Evolutionary conservation across 2,113 vertebrate genomes (phyloP).

Genomic region (Pterophyllum scalare): DNA sequence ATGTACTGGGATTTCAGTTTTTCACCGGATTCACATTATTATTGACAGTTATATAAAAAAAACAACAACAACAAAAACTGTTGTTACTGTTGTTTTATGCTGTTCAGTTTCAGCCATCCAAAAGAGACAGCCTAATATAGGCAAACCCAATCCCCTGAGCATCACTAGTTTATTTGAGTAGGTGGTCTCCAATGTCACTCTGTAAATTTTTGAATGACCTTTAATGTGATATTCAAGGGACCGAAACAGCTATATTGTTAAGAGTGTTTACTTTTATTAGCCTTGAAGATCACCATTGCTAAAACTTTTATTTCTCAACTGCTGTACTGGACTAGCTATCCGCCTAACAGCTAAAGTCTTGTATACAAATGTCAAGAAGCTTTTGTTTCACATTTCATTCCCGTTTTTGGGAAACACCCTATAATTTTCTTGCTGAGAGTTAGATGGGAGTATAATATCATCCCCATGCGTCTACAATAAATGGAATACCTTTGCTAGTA

Average conservation of each 20-base stretch:
- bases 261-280: slow-evolving; percentile 12
- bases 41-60: slow-evolving; percentile 22
- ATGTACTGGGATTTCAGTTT: slow-evolving; percentile 17
- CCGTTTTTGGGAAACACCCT: neutral
- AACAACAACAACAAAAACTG: slow-evolving; percentile 2
- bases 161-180: slow-evolving; percentile 29
- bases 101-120: slow-evolving; percentile 38
- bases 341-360: neutral
- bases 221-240: slow-evolving; percentile 22
- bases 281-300: slow-evolving; percentile 26
- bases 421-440: neutral
- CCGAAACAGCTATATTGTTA: neutral
- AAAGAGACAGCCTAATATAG: neutral
- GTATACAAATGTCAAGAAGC: neutral
- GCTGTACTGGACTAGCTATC: neutral
- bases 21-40: slow-evolving; percentile 33
- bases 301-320: slow-evolving; percentile 2
- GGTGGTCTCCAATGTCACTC: slow-evolving; percentile 17
- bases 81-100: slow-evolving; percentile 26
- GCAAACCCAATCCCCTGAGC: slow-evolving; percentile 33
- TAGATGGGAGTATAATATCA: neutral
- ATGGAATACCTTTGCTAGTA: neutral
- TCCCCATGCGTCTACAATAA: neutral
- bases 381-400: neutral
- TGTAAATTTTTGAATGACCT: neutral